These are phyloP conservation scores for Capitulum mitella DNA, from an alignment of 2,888 invertebrate genomes.

Conservation along the genomic window DNA sequence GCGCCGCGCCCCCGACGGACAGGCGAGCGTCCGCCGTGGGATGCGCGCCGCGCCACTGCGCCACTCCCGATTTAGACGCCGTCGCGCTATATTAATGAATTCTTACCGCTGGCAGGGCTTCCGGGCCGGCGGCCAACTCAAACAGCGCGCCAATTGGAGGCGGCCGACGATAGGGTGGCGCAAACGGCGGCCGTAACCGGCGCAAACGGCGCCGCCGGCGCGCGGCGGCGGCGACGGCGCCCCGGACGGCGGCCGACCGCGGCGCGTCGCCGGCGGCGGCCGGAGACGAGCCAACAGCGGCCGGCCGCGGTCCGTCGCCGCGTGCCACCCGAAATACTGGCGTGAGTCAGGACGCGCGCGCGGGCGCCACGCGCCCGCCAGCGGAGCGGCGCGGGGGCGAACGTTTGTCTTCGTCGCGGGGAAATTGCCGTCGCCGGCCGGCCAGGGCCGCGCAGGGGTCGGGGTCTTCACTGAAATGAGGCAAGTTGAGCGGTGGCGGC, in stretches of 20 bases:
- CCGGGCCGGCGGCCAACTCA: not conserved
- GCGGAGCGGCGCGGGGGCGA: not conserved
- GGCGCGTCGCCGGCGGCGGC: no score
- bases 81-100: not conserved
- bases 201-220: no score
- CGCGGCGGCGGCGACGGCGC: no score
- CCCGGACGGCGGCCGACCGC: no score
- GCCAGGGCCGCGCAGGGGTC: not conserved
- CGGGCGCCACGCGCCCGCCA: not conserved
- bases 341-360: not conserved
- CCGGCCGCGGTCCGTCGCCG: no score
- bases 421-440: not conserved
- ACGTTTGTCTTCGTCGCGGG: not conserved
- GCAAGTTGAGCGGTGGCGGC: not conserved
- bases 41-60: not conserved
- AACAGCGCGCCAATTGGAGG: conserved; percentile 1
- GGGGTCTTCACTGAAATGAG: not conserved
- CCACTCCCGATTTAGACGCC: not conserved
- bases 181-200: not conserved
- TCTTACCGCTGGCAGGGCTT: not conserved
- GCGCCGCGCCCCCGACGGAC: no score
- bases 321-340: not conserved
- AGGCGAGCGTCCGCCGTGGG: no score
- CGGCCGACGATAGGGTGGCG: not conserved
- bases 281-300: no score